Percentiles rank a stretch among this genome's conserved stretches.
Conservation (phyloP, 2,888 invertebrate genomes). For the Cataglyphis albicans region DNA sequence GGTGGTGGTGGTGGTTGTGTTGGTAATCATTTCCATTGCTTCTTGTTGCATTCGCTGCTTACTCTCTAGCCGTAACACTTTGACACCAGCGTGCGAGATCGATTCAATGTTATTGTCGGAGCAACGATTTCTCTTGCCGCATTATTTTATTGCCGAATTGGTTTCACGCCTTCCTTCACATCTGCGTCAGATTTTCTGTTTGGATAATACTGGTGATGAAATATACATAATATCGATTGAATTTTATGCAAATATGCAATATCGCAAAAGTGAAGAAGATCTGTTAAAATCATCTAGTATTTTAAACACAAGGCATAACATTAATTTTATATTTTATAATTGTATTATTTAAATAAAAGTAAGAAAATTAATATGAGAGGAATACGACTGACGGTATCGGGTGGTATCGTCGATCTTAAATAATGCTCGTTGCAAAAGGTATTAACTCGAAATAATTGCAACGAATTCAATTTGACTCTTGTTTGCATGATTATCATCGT, state of each 20-base stretch:
- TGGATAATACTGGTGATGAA: not conserved
- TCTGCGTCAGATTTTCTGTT: not conserved
- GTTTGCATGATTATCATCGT: slow-evolving; percentile 46
- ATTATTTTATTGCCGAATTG: slow-evolving; percentile 3
- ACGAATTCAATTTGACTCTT: slow-evolving; percentile 55
- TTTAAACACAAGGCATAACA: not conserved
- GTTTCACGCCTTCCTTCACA: not conserved
- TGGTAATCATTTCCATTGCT: slow-evolving; percentile 47
- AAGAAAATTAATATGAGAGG: not conserved
- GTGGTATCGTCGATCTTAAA: not conserved
- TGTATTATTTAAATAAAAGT: not conserved
- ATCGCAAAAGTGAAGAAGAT: not conserved
- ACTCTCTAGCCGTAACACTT: slow-evolving; percentile 44
- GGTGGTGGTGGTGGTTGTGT: slow-evolving; percentile 23
- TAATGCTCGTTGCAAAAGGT: not conserved
- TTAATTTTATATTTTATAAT: not conserved
- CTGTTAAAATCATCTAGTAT: not conserved
- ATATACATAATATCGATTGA: not conserved
- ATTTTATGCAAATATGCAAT: not conserved
- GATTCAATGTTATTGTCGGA: slow-evolving; percentile 26
- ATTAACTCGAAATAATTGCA: slow-evolving; percentile 54
- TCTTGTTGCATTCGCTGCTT: slow-evolving; percentile 41
- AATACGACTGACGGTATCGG: not conserved
- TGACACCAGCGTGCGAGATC: slow-evolving; percentile 31
- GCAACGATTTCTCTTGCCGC: slow-evolving; percentile 13